These are phyloP conservation scores for Cotesia typhae DNA, from an alignment of 1,140 invertebrate genomes.

Conservation along the genomic window DNA sequence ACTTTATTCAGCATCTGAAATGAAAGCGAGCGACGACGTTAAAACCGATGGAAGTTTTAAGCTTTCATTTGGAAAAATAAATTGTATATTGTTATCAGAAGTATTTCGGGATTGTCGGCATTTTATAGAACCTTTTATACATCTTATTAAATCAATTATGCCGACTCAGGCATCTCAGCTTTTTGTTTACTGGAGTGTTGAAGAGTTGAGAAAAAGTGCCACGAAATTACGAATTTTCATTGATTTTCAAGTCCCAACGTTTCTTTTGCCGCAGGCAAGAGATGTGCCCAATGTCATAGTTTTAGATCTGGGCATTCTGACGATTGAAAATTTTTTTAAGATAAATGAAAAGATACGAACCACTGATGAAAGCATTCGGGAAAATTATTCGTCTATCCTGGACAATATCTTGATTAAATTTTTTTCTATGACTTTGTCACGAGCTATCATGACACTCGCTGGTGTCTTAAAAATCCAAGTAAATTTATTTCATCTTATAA, in stretches of 20 bases:
- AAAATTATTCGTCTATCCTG: conserved; percentile 59
- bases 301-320: conserved; percentile 78
- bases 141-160: conserved; percentile 46
- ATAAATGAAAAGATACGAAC: conserved; percentile 60
- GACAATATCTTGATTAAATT: conserved; percentile 79
- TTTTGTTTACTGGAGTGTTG: conserved; percentile 52
- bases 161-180: conserved; percentile 42
- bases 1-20: conserved; percentile 64
- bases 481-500: conserved; percentile 27
- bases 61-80: conserved; percentile 75
- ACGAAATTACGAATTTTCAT: conserved; percentile 76
- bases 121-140: conserved; percentile 73
- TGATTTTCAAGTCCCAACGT: conserved; percentile 77
- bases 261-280: conserved; percentile 82
- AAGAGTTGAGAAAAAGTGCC: conserved; percentile 69
- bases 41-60: conserved; percentile 76
- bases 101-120: conserved; percentile 77
- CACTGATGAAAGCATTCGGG: conserved; percentile 41
- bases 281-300: conserved; percentile 83
- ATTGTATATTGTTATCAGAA: conserved; percentile 76
- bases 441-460: conserved; percentile 77
- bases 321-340: conserved; percentile 84
- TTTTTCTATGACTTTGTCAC: conserved; percentile 73
- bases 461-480: conserved; percentile 77
- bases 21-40: conserved; percentile 65